Evolutionary conservation across 2,888 invertebrate genomes (phyloP).

Genomic region (Idaea aversata): DNA sequence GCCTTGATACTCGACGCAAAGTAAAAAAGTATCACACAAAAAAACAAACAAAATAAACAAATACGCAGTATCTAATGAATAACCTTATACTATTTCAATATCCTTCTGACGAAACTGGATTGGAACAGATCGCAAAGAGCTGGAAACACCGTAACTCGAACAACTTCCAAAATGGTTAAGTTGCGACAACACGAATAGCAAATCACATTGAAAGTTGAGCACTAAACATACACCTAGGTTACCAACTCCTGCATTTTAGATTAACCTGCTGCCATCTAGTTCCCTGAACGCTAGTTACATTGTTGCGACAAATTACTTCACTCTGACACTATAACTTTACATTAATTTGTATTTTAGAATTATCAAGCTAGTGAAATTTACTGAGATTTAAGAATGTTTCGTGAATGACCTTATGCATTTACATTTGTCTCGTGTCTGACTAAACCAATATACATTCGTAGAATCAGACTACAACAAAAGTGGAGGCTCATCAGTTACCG

Average conservation of each 20-base stretch:
- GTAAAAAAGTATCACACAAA: too few species aligned
- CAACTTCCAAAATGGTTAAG: constrained; percentile 19
- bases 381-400: background rate
- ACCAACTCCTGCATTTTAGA: constrained; percentile 28
- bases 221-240: constrained; percentile 18
- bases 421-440: too few species aligned
- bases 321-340: background rate
- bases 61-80: background rate
- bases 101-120: background rate
- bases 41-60: background rate
- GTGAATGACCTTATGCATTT: too few species aligned
- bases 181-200: constrained; percentile 18
- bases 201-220: constrained; percentile 21
- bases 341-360: background rate
- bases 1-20: too few species aligned
- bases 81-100: background rate
- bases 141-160: constrained; percentile 18
- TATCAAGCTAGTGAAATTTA: background rate
- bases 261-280: constrained; percentile 14
- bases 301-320: background rate
- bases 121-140: constrained; percentile 11
- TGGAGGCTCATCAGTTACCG: too few species aligned
- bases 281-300: constrained; percentile 2
- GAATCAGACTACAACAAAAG: too few species aligned
- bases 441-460: too few species aligned